A percentile compares a stretch with the other conserved stretches of the same genome.
phyloP scores from a whole-genome alignment of 2,888 invertebrate species.

The Drosophila paramelanica region DNA sequence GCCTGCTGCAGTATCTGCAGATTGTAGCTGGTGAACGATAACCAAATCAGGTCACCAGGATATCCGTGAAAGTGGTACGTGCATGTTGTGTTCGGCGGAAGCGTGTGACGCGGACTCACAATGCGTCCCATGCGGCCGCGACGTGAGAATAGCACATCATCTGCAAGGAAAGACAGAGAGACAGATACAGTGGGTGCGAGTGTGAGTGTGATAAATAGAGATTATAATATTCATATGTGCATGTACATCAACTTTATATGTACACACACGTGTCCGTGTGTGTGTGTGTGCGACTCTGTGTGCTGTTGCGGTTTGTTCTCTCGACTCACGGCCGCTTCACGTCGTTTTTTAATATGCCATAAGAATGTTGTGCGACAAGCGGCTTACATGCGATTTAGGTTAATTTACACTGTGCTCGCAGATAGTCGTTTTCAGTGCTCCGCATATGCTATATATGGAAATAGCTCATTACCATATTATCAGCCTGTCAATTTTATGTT shows the following conservation, averaged over 20 bases:
- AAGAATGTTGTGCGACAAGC: constrained; percentile 74
- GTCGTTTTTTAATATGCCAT: constrained; percentile 69
- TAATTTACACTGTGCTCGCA: constrained; percentile 69
- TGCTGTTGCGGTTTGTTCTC: constrained; percentile 29
- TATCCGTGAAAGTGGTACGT: constrained; percentile 93
- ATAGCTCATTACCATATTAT: background rate
- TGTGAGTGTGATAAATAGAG: constrained; percentile 38
- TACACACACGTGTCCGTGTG: background rate
- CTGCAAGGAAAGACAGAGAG: constrained; percentile 71
- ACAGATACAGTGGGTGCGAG: constrained; percentile 17
- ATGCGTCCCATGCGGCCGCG: constrained; percentile 90
- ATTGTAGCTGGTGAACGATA: constrained; percentile 94
- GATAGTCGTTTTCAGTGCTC: constrained; percentile 12
- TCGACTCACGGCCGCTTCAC: constrained; percentile 46
- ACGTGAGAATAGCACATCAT: constrained; percentile 86
- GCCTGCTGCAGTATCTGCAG: constrained; percentile 90
- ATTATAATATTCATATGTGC: constrained; percentile 29
- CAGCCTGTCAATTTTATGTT: background rate
- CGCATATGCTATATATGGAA: background rate
- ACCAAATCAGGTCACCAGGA: constrained; percentile 92
- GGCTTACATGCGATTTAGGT: constrained; percentile 78
- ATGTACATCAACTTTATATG: background rate
- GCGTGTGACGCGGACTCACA: constrained; percentile 92
- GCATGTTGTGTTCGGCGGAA: constrained; percentile 94
- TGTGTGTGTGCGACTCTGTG: constrained; percentile 3